Base-by-base conservation (phyloP, 2,113 vertebrate species). In the Odocoileus hemionus region DNA sequence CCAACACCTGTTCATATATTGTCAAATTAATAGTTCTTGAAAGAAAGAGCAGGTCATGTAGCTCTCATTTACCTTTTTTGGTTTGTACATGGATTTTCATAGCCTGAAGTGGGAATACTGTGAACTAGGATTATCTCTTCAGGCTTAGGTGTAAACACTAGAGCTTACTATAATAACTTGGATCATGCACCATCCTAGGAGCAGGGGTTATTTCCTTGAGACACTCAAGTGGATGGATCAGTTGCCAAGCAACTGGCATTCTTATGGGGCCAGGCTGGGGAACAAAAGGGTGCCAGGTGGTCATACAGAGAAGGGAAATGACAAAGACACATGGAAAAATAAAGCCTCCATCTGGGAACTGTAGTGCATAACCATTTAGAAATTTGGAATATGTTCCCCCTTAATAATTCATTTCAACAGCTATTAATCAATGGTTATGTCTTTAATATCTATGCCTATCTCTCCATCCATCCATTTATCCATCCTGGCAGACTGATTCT, bases 231-330 rank as follows among this genome's bases (percentile, higher is more conserved):
- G 95, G 84, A 91, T 93, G 89, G 95, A 97, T 93, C 21, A 21
- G 30, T 96, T 97, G 97, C 97, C 95, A 98, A 97, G 96, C 96
- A 97, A 97, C 91, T 98, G 94, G 61, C 94, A 76, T 86, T 98
- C 60, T 93, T 76, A 43, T 11, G 50, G 78, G 82, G 83, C 82
- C 61, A 30, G 86, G 58, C 67, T 94, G 92, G 93, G 60, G 90
- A 97, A 95, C 64, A 94, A 92, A 95, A 95, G 88, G 70, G 57
- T 17, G 19, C 98, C 96, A 50, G 85, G 55, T 95, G 96, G 52
- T 78, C 55, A 80, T 47, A 97, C 30, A 95, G 36, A 96, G 95
- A 84, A 36, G 84, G 88, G 97, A 76, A 78, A 80, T 97, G 94
- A 97, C 80, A 96, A 87, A 98, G 97, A 96, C 17, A 50, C 90